A percentile compares a stretch with the other conserved stretches of the same genome.
phyloP scores from a whole-genome alignment of 2,113 vertebrate species.

The Phaethornis superciliosus region DNA sequence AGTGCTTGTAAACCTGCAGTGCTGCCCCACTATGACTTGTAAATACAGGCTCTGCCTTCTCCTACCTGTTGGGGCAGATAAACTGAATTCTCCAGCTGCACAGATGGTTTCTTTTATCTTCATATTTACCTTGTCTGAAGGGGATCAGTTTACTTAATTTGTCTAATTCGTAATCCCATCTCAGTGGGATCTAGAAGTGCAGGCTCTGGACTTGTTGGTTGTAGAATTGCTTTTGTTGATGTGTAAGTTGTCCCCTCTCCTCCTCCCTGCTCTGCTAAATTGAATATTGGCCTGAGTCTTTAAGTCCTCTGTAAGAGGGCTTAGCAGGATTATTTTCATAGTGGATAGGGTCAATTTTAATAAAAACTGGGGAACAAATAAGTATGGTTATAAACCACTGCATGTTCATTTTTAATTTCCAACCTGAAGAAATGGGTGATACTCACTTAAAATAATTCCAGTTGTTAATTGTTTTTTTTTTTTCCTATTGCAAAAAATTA shows the following conservation, averaged over 20 bases:
- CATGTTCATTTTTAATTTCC: background rate
- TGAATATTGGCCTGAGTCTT: conserved; percentile 27
- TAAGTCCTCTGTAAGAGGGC: conserved; percentile 31
- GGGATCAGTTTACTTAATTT: conserved; percentile 35
- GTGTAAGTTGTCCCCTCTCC: background rate
- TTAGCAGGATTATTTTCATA: conserved; percentile 47
- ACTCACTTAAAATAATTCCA: background rate
- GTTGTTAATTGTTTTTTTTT: background rate
- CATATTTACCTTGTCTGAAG: conserved; percentile 13
- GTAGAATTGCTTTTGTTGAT: background rate
- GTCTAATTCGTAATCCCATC: conserved; percentile 42
- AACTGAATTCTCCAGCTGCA: background rate
- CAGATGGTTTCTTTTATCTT: conserved; percentile 29
- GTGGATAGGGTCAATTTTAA: conserved; percentile 46
- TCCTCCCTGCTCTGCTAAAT: background rate
- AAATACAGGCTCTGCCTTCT: background rate
- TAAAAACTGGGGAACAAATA: background rate
- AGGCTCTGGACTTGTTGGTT: background rate
- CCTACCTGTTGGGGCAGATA: background rate
- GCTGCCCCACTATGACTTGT: background rate
- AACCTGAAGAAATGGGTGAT: background rate
- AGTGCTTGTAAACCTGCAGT: background rate
- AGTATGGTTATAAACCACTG: background rate
- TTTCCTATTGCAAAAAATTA: background rate
- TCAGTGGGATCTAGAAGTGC: background rate